Percentiles rank a stretch among this genome's conserved stretches.
Evolutionary conservation across 2,113 vertebrate species (phyloP).

Genomic region (Antennarius striatus): DNA sequence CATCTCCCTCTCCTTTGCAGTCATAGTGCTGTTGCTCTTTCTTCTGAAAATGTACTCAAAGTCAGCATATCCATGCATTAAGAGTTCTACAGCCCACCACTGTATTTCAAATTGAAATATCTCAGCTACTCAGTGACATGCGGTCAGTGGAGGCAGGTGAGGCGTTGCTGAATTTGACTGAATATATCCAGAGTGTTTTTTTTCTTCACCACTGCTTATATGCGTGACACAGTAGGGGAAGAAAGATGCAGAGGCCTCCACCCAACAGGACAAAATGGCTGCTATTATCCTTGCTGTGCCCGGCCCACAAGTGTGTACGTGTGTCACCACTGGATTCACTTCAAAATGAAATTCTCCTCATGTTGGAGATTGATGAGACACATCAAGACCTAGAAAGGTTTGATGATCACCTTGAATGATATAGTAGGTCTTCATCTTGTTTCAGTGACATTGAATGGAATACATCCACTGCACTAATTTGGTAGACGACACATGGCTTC

Average conservation of each 20-base stretch:
- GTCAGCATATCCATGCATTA: too few species aligned
- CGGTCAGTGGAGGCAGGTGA: too few species aligned
- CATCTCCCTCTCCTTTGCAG: too few species aligned
- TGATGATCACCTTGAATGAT: conserved; percentile 46
- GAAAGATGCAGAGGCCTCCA: conserved; percentile 33
- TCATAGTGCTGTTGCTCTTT: too few species aligned
- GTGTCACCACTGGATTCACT: conserved; percentile 34
- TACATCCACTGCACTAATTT: conserved; percentile 5
- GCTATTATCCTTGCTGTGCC: conserved; percentile 65
- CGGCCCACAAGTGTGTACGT: conserved; percentile 34
- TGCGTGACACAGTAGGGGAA: conserved; percentile 38
- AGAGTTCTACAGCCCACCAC: too few species aligned
- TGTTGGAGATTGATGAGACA: conserved; percentile 17
- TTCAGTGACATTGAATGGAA: conserved; percentile 23
- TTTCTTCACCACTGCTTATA: conserved; percentile 5
- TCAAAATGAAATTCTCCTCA: conserved; percentile 44
- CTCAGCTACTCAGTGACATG: too few species aligned
- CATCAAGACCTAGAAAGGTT: conserved; percentile 35
- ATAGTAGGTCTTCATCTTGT: conserved; percentile 28
- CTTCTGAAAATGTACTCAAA: too few species aligned
- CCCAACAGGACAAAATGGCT: conserved; percentile 61
- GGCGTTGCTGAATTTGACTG: conserved; percentile 2
- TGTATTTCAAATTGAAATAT: too few species aligned
- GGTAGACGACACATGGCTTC: conserved; percentile 34
- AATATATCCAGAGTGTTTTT: not conserved